These are phyloP conservation scores for Lethenteron camtschaticum DNA, from an alignment of 2,113 vertebrate genomes.

Conservation along the genomic window DNA sequence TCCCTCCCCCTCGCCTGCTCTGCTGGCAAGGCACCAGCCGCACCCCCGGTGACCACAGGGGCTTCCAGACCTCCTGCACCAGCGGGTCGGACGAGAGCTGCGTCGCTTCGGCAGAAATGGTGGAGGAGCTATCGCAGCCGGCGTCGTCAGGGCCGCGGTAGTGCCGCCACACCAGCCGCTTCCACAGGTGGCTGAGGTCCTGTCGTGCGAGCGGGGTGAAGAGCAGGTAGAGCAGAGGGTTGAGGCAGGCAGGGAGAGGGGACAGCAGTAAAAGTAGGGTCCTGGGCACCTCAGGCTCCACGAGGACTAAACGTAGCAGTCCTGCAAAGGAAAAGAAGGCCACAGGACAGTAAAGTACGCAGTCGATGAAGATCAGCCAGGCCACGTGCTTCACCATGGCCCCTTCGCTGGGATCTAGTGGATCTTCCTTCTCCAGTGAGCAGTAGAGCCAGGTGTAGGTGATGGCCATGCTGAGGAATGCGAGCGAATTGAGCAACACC, in stretches of 20 bases:
- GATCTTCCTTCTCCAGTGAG: conserved; percentile 31
- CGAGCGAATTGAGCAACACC: conserved; percentile 57
- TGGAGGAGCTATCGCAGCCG: too few species aligned
- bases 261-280: conserved; percentile 54
- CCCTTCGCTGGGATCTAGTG: conserved; percentile 14
- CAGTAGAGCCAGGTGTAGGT: conserved; percentile 62
- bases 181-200: conserved; percentile 38
- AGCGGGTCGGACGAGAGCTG: too few species aligned
- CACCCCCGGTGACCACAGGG: too few species aligned
- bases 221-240: conserved; percentile 73
- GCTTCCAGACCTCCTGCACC: too few species aligned
- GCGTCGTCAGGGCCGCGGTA: too few species aligned
- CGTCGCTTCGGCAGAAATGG: too few species aligned
- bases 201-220: conserved; percentile 66
- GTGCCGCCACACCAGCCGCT: conserved; percentile 10
- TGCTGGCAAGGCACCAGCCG: conserved; percentile 31
- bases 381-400: conserved; percentile 62
- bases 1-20: conserved; percentile 54
- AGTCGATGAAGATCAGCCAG: conserved; percentile 67
- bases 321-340: conserved; percentile 68
- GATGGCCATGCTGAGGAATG: conserved; percentile 58
- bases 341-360: conserved; percentile 62
- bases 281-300: conserved; percentile 49
- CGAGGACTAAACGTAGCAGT: conserved; percentile 42
- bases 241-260: conserved; percentile 60